Conservation (phyloP, 2,113 vertebrate genomes). For the Eurystomus gularis region DNA sequence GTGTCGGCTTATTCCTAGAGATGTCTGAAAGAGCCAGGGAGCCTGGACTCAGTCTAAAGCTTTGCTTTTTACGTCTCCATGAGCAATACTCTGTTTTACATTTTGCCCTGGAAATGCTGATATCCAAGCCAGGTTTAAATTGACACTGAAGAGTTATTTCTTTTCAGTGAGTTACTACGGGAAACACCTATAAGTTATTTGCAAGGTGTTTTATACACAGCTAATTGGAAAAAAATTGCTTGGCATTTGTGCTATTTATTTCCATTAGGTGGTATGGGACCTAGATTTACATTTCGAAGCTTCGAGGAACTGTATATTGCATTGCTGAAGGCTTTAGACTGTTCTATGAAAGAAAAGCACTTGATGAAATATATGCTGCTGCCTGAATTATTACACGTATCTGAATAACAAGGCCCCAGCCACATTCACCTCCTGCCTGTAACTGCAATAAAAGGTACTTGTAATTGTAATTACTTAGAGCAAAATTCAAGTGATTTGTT, state of each 20-base stretch:
- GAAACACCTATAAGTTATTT: neutral
- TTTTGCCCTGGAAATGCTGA: neutral
- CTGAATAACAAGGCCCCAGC: neutral
- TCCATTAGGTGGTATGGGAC: neutral
- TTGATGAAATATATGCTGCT: neutral
- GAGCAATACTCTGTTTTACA: neutral
- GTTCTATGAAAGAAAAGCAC: neutral
- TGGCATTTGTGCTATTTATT: constrained; percentile 19
- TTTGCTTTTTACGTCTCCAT: neutral
- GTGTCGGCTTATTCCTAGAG: neutral
- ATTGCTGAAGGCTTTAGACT: neutral
- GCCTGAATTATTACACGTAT: neutral
- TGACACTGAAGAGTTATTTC: neutral
- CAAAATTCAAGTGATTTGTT: constrained; percentile 48
- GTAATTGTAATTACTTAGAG: constrained; percentile 39
- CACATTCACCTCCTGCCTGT: neutral
- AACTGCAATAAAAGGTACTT: neutral
- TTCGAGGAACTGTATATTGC: neutral
- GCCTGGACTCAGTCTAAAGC: neutral
- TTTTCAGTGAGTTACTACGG: neutral
- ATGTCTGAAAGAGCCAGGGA: neutral
- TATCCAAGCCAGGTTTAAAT: neutral
- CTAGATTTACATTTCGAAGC: neutral
- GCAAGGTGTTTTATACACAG: neutral
- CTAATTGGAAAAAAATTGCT: constrained; percentile 19